These are phyloP conservation scores for Fragum sueziense DNA, from an alignment of 2,888 invertebrate genomes.

Conservation along the genomic window DNA sequence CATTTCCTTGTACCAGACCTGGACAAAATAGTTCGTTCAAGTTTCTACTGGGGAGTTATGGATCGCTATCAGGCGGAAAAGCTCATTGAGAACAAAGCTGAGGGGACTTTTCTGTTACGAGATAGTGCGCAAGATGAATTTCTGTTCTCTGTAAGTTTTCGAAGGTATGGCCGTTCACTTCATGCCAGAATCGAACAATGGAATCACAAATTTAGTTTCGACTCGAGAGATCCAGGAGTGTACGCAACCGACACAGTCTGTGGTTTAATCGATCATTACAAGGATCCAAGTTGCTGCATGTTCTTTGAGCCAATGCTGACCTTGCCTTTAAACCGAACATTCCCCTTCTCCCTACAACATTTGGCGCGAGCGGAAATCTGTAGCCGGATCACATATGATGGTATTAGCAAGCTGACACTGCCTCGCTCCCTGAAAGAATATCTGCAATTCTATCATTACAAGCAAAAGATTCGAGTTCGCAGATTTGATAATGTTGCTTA, in stretches of 20 bases:
- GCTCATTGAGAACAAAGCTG: constrained; percentile 94
- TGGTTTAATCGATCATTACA: constrained; percentile 91
- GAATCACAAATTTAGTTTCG: constrained; percentile 97
- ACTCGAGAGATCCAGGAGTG: constrained; percentile 98
- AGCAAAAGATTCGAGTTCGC: constrained; percentile 86
- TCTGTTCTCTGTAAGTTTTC: constrained; percentile 95
- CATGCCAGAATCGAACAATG: constrained; percentile 98
- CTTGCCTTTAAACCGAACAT: constrained; percentile 92
- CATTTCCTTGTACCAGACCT: constrained; percentile 98
- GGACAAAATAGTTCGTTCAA: constrained; percentile 93
- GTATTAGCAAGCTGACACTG: constrained; percentile 92
- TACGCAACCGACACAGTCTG: constrained; percentile 94
- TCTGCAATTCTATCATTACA: constrained; percentile 98
- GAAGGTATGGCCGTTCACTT: constrained; percentile 96
- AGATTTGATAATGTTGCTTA: constrained; percentile 69
- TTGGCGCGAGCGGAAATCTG: constrained; percentile 91
- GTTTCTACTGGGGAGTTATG: constrained; percentile 99
- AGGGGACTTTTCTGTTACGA: constrained; percentile 96
- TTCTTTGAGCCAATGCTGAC: constrained; percentile 99
- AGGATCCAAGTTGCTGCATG: constrained; percentile 98
- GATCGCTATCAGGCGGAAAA: constrained; percentile 98
- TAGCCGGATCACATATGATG: constrained; percentile 92
- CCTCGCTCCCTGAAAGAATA: constrained; percentile 94
- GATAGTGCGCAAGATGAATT: constrained; percentile 99
- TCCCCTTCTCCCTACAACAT: constrained; percentile 95